A percentile compares a stretch with the other conserved stretches of the same genome.
Conservation (phyloP, 2,113 vertebrate genomes). For the Perca flavescens region DNA sequence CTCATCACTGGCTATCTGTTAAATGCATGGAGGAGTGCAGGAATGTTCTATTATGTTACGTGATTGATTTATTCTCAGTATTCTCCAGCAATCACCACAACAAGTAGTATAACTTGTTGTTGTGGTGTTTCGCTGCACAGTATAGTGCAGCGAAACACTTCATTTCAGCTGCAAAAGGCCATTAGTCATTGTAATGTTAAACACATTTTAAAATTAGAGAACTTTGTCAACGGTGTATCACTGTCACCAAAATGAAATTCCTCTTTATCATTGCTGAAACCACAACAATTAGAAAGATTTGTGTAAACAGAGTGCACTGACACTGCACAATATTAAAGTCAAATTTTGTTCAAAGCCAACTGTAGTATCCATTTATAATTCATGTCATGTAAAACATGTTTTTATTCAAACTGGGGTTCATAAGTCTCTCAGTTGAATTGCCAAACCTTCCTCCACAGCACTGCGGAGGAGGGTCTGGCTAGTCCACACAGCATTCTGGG, state of each 20-base stretch:
- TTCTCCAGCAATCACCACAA: slow-evolving; percentile 20
- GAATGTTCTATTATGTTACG: slow-evolving; percentile 1
- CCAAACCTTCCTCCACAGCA: too few relatives aligned
- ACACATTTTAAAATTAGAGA: slow-evolving; percentile 35
- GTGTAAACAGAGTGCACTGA: neutral
- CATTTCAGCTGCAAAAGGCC: slow-evolving; percentile 26
- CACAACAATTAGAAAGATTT: neutral
- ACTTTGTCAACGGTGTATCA: slow-evolving; percentile 38
- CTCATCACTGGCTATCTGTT: slow-evolving; percentile 93
- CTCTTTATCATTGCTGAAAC: slow-evolving; percentile 9
- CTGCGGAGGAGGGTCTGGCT: too few relatives aligned
- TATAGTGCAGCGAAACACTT: slow-evolving; percentile 21
- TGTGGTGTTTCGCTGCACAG: too few relatives aligned
- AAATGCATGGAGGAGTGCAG: slow-evolving; percentile 18
- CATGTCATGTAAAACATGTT: too few relatives aligned
- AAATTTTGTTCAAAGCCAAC: neutral
- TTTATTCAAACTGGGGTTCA: too few relatives aligned
- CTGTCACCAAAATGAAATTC: slow-evolving; percentile 30
- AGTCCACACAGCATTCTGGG: too few relatives aligned
- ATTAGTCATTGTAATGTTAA: slow-evolving; percentile 44
- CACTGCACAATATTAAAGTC: neutral
- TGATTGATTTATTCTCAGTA: slow-evolving; percentile 23
- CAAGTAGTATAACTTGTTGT: too few relatives aligned
- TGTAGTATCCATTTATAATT: neutral
- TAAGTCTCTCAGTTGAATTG: too few relatives aligned